Evolutionary conservation across 2,797 vertebrate genomes (phyloP).

Genomic region (Lepus oiostolus): DNA sequence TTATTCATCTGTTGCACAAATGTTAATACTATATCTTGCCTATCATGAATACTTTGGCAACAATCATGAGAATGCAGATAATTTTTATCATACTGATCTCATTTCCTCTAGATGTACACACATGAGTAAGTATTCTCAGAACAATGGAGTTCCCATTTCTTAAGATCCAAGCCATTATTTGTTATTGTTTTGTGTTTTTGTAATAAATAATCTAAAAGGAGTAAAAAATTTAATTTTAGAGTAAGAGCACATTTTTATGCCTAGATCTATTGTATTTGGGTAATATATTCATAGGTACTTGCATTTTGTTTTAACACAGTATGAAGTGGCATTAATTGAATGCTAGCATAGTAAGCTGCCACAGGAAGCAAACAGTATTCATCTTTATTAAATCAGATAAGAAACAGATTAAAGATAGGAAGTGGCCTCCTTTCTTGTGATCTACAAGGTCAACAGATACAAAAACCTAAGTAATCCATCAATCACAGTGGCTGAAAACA

Average conservation of each 20-base stretch:
- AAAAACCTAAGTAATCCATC: background rate
- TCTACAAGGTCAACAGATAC: background rate
- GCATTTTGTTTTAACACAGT: slow-evolving; percentile 47
- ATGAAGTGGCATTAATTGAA: slow-evolving; percentile 32
- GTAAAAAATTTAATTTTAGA: background rate
- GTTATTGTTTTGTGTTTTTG: too few species aligned
- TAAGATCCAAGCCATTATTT: too few species aligned
- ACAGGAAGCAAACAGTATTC: background rate
- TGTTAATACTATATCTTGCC: too few species aligned
- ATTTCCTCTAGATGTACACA: too few species aligned
- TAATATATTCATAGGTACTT: slow-evolving; percentile 11
- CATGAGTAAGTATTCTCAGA: too few species aligned
- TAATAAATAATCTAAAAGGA: too few species aligned
- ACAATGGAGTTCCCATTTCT: too few species aligned
- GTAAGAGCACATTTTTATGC: slow-evolving; percentile 30
- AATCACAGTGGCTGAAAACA: background rate
- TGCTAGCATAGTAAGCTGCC: background rate
- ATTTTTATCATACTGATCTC: too few species aligned
- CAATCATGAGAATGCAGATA: too few species aligned
- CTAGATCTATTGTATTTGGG: slow-evolving; percentile 34
- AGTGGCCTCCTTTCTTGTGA: background rate
- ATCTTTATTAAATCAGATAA: slow-evolving; percentile 39
- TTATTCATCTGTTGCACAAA: too few species aligned
- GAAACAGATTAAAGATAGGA: background rate
- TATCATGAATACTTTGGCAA: too few species aligned